Evolutionary conservation across 2,797 vertebrate genomes (phyloP).

Genomic region (Catamblyrhynchus diadema): DNA sequence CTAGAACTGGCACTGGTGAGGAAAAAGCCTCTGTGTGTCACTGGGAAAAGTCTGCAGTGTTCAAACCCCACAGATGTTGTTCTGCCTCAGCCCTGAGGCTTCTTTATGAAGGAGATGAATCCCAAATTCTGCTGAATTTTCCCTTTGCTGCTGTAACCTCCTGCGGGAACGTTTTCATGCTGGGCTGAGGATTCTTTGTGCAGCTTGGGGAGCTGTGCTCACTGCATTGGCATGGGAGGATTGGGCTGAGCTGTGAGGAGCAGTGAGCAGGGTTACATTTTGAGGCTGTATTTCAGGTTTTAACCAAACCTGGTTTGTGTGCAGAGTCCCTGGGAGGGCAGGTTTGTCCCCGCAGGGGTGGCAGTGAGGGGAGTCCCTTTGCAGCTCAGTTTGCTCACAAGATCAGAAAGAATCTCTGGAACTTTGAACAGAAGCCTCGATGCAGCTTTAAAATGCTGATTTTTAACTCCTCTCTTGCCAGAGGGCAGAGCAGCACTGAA

Average conservation of each 20-base stretch:
- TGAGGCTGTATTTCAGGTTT: not conserved
- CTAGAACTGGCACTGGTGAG: not conserved
- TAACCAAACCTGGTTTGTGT: not conserved
- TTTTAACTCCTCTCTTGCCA: not conserved
- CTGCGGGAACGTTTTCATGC: not conserved
- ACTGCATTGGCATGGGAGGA: not conserved
- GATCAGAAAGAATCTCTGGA: not conserved
- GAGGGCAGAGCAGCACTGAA: not conserved
- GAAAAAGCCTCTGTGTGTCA: not conserved
- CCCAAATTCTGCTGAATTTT: not conserved
- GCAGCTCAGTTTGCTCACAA: not conserved
- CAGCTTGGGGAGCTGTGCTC: not conserved
- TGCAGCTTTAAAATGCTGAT: not conserved
- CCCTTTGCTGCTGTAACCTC: not conserved
- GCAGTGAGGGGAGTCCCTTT: not conserved
- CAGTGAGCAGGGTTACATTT: not conserved
- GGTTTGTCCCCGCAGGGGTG: not conserved
- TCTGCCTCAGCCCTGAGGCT: not conserved
- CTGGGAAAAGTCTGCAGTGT: not conserved
- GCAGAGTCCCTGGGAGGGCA: not conserved
- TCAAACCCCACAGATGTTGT: not conserved
- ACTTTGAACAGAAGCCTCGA: accelerated
- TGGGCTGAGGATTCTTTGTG: not conserved
- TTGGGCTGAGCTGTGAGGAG: not conserved
- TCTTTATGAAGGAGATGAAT: not conserved